Percentiles rank a stretch among this genome's conserved stretches.
phyloP scores from a whole-genome alignment of 2,113 vertebrate genomes.

The Rhinoptilus africanus region DNA sequence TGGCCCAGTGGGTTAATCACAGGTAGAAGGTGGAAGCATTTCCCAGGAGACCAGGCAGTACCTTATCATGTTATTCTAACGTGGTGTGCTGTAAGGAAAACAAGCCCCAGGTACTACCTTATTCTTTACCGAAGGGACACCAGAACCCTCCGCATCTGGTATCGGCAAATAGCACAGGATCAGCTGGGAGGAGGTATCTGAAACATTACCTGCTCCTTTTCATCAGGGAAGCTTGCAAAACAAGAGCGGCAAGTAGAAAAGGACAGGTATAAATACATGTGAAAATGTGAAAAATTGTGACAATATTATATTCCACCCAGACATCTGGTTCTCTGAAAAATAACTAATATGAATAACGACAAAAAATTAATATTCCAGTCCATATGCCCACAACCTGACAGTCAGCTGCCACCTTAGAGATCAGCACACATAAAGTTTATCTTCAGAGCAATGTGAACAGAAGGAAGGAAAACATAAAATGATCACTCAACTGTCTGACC shows the following conservation, averaged over 20 bases:
- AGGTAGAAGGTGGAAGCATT: not conserved
- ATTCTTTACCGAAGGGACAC: not conserved
- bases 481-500: not conserved
- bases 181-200: not conserved
- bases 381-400: not conserved
- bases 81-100: not conserved
- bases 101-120: not conserved
- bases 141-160: not conserved
- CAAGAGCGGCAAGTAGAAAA: not conserved
- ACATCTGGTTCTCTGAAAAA: not conserved
- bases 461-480: not conserved
- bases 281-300: not conserved
- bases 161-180: not conserved
- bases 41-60: not conserved
- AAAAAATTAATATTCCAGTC: not conserved
- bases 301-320: not conserved
- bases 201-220: not conserved
- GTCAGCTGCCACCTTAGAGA: not conserved
- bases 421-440: not conserved
- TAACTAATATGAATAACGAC: not conserved
- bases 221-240: not conserved
- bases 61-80: not conserved
- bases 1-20: conserved; percentile 2
- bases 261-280: not conserved
- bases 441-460: not conserved